phyloP scores from a whole-genome alignment of 53 echinoderm and acorn worm genomes.

The Hippasteria phrygiana region DNA sequence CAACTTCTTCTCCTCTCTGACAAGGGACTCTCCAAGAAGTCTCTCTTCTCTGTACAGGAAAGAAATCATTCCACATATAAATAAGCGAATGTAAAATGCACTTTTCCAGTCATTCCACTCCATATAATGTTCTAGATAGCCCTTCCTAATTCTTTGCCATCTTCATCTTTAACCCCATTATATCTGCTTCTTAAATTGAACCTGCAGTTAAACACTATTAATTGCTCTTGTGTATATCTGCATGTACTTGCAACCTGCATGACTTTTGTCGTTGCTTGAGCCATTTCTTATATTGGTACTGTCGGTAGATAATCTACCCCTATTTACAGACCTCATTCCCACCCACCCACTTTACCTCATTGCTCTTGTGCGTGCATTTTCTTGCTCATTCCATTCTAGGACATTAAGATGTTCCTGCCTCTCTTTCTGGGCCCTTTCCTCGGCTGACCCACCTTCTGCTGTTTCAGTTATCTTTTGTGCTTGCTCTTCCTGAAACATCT shows the following conservation, averaged over 20 bases:
- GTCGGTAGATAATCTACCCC: too few relatives aligned
- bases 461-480: slow-evolving; percentile 73
- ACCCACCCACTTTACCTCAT: slow-evolving; percentile 52
- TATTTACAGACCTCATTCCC: background rate
- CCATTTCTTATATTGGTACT: too few relatives aligned
- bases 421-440: slow-evolving; percentile 66
- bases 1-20: slow-evolving; percentile 70
- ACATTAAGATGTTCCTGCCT: slow-evolving; percentile 71
- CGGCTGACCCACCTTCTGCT: slow-evolving; percentile 78
- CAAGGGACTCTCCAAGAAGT: slow-evolving; percentile 48
- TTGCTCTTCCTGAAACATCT: slow-evolving; percentile 75
- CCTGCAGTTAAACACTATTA: too few relatives aligned
- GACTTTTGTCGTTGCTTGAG: too few relatives aligned
- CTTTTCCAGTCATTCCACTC: too few relatives aligned
- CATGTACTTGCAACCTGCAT: too few relatives aligned
- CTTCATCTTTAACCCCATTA: too few relatives aligned
- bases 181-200: too few relatives aligned
- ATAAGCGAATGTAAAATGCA: too few relatives aligned
- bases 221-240: too few relatives aligned
- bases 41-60: slow-evolving; percentile 73
- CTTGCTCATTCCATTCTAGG: slow-evolving; percentile 85
- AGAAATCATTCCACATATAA: background rate
- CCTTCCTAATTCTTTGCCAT: too few relatives aligned
- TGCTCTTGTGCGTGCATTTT: slow-evolving; percentile 74
- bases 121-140: too few relatives aligned